These are phyloP conservation scores for Crocidura indochinensis DNA, from an alignment of 2,797 vertebrate genomes.

Conservation along the genomic window DNA sequence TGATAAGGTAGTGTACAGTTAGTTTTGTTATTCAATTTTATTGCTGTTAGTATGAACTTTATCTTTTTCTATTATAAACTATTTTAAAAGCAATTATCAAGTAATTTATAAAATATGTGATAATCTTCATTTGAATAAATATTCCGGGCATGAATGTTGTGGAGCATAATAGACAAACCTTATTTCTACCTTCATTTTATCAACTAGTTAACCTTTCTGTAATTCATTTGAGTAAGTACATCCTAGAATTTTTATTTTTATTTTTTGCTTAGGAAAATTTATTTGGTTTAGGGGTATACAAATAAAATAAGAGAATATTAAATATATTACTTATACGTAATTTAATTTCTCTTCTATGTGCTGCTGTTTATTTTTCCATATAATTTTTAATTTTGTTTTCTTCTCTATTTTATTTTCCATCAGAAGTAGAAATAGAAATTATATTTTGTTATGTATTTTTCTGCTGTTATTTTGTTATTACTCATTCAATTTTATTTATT, in stretches of 20 bases:
- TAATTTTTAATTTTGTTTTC: background rate
- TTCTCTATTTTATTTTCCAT: background rate
- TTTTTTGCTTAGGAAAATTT: constrained; percentile 8
- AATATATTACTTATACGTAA: background rate
- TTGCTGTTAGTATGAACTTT: background rate
- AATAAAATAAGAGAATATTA: constrained; percentile 8
- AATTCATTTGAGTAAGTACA: constrained; percentile 36
- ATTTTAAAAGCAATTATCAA: constrained; percentile 16
- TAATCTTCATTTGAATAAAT: constrained; percentile 8
- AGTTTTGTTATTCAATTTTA: background rate
- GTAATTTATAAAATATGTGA: constrained; percentile 27
- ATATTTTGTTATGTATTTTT: background rate
- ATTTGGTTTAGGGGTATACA: background rate
- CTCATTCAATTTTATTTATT: background rate
- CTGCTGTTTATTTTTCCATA: background rate
- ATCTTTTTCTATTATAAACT: constrained; percentile 1
- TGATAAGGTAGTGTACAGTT: background rate
- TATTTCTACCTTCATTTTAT: background rate
- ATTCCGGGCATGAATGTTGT: background rate
- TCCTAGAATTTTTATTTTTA: background rate
- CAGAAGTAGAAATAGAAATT: background rate
- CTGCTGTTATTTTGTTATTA: background rate
- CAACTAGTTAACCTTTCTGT: background rate
- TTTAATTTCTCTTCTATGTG: background rate
- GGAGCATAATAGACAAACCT: background rate